A percentile compares a stretch with the other conserved stretches of the same genome.
phyloP scores from a whole-genome alignment of 2,888 invertebrate species.

The Watsonalla cultraria region DNA sequence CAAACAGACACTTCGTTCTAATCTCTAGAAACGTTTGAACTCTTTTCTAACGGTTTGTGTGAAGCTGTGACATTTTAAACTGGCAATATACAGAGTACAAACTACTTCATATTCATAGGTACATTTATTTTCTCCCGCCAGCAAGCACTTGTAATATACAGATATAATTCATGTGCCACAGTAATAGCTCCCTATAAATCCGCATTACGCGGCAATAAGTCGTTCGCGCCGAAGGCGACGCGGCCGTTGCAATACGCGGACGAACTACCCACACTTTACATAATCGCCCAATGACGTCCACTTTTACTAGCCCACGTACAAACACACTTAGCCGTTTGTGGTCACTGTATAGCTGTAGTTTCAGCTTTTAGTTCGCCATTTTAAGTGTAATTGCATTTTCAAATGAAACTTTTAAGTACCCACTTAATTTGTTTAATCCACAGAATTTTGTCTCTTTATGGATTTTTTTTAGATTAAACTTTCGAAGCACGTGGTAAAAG shows the following conservation, averaged over 20 bases:
- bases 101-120: neutral
- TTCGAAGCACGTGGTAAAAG: too few relatives aligned
- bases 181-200: slow-evolving; percentile 20
- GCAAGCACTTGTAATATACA: neutral
- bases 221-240: slow-evolving; percentile 12
- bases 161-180: neutral
- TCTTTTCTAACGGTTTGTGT: neutral
- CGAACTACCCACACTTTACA: slow-evolving; percentile 7
- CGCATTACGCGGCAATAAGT: slow-evolving; percentile 23
- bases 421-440: neutral
- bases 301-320: neutral
- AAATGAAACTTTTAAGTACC: neutral
- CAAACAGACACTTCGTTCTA: too few relatives aligned
- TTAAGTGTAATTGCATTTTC: neutral
- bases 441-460: too few relatives aligned
- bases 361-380: neutral
- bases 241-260: slow-evolving; percentile 3
- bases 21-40: too few relatives aligned
- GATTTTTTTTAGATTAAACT: too few relatives aligned
- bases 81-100: neutral
- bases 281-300: slow-evolving; percentile 5
- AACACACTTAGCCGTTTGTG: neutral
- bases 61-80: neutral
- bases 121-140: neutral
- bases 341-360: slow-evolving; percentile 1